phyloP scores from a whole-genome alignment of 1,140 invertebrate genomes.

The Brevipalpus yothersi region DNA sequence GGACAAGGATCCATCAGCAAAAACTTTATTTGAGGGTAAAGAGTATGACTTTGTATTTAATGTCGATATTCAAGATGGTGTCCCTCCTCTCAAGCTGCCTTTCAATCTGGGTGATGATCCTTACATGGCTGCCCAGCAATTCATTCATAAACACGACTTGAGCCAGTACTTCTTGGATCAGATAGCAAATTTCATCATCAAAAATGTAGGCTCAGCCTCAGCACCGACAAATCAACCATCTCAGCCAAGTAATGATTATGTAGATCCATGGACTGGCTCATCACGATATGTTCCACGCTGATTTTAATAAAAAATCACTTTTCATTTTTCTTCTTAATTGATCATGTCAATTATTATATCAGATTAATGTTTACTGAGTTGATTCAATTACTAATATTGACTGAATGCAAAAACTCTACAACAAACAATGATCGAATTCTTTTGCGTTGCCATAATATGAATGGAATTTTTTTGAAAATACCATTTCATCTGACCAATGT shows the following conservation, averaged over 20 bases:
- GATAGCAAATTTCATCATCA: conserved; percentile 82
- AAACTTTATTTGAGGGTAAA: conserved; percentile 53
- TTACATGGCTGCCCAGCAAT: conserved; percentile 34
- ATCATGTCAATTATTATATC: no score
- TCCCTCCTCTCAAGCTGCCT: conserved; percentile 61
- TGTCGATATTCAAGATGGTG: conserved; percentile 72
- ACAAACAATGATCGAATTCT: no score
- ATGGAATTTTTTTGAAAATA: no score
- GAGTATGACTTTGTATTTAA: conserved; percentile 88
- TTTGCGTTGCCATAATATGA: no score
- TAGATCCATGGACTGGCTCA: conserved; percentile 25
- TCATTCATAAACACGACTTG: conserved; percentile 44
- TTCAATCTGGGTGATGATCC: conserved; percentile 51
- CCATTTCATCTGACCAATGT: no score
- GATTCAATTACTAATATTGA: no score
- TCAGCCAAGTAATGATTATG: conserved; percentile 6
- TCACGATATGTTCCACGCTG: neutral
- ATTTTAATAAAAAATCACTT: neutral
- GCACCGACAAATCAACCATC: neutral
- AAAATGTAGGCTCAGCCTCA: conserved; percentile 14
- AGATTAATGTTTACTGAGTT: no score
- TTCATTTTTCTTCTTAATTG: no score
- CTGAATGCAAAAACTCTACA: no score
- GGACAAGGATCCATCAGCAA: conserved; percentile 31
- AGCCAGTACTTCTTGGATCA: conserved; percentile 69